Evolutionary conservation across 2,113 vertebrate species (phyloP), one percentile per base, ranked within the genome.

Genomic region (Sceloporus undulatus): DNA sequence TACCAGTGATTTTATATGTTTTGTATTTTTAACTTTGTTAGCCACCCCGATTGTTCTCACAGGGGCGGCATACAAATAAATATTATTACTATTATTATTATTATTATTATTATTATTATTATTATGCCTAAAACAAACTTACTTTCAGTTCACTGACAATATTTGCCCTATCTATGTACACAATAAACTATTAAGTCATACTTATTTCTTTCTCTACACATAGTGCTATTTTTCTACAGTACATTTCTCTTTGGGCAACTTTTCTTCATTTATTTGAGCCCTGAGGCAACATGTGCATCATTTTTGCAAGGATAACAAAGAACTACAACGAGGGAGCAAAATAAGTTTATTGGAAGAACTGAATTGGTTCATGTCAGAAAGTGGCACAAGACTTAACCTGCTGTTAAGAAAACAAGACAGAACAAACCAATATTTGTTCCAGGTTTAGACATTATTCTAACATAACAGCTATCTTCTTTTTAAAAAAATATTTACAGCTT

Each of bases 401-500:
- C n/a, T 34, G 66, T 42, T 27, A 71, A 48, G 34, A 82, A 59
- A 66, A 34, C 68, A 23, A 70, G 25, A 29, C 68, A 73, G 48
- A 84, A 84, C 10, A 34, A 52, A 84, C 23, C 27, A n/a, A 73
- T 74, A 19, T 77, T 89, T 89, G 5, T 71, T 21, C 84, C 78
- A 71, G 66, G 76, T 16, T 52, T 34, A 88, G 2, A 18, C 21
- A 13, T 1, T 7, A 11, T 1, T 80, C 92, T 79, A 54, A 13
- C 19, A 27, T 40, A 86, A 88, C 66, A 80, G 89, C 54, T 1
- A 90, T 65, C 1, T 71, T 88, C 89, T 1, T 81, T 18, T 90
- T 91, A 14, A 94, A 88, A 88, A 87, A 79, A 48, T 54, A 80
- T 80, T 88, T 93, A 85, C 29, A 93, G 80, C 75, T 94, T 94